Evolutionary conservation across 2,113 vertebrate species (phyloP).

Genomic region (Hippocampus guttulatus): DNA sequence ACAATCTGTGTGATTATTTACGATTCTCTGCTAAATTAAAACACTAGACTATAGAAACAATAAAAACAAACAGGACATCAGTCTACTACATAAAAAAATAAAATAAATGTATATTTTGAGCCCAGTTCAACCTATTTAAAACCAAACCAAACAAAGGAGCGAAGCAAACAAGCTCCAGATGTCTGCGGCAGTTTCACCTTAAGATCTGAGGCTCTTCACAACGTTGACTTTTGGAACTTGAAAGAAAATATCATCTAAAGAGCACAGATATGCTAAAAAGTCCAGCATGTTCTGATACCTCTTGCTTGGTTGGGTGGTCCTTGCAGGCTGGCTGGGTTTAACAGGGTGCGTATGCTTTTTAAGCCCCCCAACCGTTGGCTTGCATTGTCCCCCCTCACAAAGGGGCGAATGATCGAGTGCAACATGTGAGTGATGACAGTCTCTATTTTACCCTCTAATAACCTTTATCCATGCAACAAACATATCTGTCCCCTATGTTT

Average conservation of each 20-base stretch:
- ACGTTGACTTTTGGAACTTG: background rate
- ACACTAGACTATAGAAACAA: background rate
- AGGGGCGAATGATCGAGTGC: constrained; percentile 66
- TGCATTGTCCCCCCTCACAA: constrained; percentile 65
- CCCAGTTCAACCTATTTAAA: background rate
- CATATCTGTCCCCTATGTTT: background rate
- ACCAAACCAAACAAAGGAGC: background rate
- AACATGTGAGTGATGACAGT: constrained; percentile 58
- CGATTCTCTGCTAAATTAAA: background rate
- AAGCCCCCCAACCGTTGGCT: constrained; percentile 55
- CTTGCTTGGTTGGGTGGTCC: constrained; percentile 38
- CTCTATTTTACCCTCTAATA: constrained; percentile 32
- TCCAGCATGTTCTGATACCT: constrained; percentile 45
- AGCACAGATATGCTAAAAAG: background rate
- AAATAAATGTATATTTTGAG: background rate
- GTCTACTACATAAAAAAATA: background rate
- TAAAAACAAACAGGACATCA: background rate
- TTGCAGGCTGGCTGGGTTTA: constrained; percentile 35
- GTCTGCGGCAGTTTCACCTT: background rate
- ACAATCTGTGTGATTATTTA: constrained; percentile 9
- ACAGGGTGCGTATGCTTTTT: constrained; percentile 57
- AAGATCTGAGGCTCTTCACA: background rate
- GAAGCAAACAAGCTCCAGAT: background rate
- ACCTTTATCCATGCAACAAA: constrained; percentile 22
- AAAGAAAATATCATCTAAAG: constrained; percentile 9